Evolutionary conservation across 2,888 invertebrate genomes (phyloP).

Genomic region (Drosophila planitibia): DNA sequence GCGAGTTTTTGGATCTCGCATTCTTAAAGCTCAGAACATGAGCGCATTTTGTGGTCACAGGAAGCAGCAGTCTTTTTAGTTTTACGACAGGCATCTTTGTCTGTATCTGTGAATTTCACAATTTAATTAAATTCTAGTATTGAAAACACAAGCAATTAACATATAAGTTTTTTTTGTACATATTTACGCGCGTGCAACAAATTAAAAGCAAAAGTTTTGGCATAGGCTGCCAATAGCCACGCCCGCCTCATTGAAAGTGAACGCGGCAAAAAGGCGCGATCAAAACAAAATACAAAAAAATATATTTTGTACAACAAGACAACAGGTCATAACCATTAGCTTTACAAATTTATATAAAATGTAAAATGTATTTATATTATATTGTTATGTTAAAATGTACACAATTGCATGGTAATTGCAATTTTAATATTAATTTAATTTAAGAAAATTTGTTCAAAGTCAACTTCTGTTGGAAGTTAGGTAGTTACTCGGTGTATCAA

Average conservation of each 20-base stretch:
- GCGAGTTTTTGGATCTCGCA: constrained; percentile 20
- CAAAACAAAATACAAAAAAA: constrained; percentile 59
- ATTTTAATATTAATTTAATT: not conserved
- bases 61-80: constrained; percentile 55
- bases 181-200: constrained; percentile 4
- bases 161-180: not conserved
- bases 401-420: not conserved
- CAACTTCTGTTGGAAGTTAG: not conserved
- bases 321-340: constrained; percentile 27
- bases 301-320: constrained; percentile 30
- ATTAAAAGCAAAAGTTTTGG: constrained; percentile 20
- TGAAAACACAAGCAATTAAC: constrained; percentile 4
- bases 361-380: not conserved
- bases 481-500: not conserved
- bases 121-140: constrained; percentile 2
- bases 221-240: constrained; percentile 10
- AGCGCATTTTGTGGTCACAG: constrained; percentile 30
- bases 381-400: not conserved
- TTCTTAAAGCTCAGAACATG: constrained; percentile 23
- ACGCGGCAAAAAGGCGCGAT: constrained; percentile 45
- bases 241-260: constrained; percentile 14
- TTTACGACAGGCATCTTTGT: constrained; percentile 45
- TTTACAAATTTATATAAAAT: not conserved
- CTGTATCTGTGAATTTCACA: constrained; percentile 17
- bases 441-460: not conserved